These are phyloP conservation scores for Sipunculus nudus DNA, from an alignment of 2,888 invertebrate genomes.

Conservation along the genomic window DNA sequence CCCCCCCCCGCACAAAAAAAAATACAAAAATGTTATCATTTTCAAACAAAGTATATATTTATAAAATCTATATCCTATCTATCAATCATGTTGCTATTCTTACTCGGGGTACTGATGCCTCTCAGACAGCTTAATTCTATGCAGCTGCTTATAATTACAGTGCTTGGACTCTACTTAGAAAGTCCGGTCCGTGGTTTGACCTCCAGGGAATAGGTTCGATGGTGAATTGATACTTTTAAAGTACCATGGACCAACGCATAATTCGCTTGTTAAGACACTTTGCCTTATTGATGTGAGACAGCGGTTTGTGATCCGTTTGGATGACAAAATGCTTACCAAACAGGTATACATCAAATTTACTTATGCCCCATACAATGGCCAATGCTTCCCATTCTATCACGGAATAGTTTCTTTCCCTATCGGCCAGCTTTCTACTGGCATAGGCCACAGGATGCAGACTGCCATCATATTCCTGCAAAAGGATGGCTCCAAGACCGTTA, in stretches of 20 bases:
- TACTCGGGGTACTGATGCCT: too few species aligned
- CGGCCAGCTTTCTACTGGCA: constrained; percentile 34
- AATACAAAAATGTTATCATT: too few species aligned
- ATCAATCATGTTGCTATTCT: too few species aligned
- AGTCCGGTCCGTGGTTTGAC: too few species aligned
- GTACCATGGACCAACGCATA: constrained; percentile 7
- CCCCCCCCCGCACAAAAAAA: too few species aligned
- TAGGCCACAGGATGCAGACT: constrained; percentile 36
- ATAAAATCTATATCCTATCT: too few species aligned
- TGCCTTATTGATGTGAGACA: neutral
- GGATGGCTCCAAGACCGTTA: constrained; percentile 40
- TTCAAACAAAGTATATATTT: too few species aligned
- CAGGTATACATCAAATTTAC: neutral
- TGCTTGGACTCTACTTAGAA: too few species aligned
- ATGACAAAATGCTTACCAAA: neutral
- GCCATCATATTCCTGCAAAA: constrained; percentile 29
- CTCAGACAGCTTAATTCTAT: too few species aligned
- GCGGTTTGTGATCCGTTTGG: constrained; percentile 12
- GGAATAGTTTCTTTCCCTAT: constrained; percentile 34
- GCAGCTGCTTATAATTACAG: too few species aligned
- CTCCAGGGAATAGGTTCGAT: too few species aligned
- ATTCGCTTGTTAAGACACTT: constrained; percentile 2
- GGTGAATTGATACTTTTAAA: too few species aligned
- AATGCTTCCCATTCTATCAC: constrained; percentile 37
- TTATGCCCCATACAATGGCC: constrained; percentile 29